phyloP scores from a whole-genome alignment of 2,797 vertebrate genomes.

The Taenioides sp. region DNA sequence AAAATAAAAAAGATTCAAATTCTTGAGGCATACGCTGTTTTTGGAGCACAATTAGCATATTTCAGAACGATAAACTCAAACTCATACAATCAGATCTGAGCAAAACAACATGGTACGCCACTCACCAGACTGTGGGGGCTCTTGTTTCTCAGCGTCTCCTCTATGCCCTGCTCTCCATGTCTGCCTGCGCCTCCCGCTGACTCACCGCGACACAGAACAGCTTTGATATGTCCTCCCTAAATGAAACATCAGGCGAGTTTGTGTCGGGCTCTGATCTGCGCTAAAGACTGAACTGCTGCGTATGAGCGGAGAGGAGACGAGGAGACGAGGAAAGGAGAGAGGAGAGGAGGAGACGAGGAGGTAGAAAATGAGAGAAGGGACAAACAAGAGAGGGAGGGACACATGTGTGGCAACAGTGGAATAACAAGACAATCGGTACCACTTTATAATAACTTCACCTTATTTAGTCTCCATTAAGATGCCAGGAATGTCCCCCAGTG shows the following conservation, averaged over 20 bases:
- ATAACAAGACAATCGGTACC: neutral
- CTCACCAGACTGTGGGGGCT: neutral
- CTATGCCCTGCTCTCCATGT: neutral
- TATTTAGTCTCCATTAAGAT: too few relatives aligned
- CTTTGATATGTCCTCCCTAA: neutral
- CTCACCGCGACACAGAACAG: neutral
- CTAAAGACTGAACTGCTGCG: neutral
- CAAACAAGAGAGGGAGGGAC: neutral
- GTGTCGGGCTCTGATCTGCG: neutral
- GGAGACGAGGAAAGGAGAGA: neutral
- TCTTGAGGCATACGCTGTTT: neutral
- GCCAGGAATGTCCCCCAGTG: too few relatives aligned
- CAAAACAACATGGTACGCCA: neutral
- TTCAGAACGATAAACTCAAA: neutral
- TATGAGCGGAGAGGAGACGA: neutral
- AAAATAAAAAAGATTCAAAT: neutral
- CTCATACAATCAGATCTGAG: neutral
- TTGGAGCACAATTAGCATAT: neutral
- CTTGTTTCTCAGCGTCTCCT: neutral
- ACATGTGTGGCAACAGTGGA: neutral
- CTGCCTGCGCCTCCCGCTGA: constrained; percentile 2
- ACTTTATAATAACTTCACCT: too few relatives aligned
- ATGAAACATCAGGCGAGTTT: too few relatives aligned
- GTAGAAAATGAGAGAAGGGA: neutral
- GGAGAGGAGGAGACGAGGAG: neutral